Percentiles rank a stretch among this genome's conserved stretches.
phyloP scores from a whole-genome alignment of 2,113 vertebrate species.

The Zosterops hypoxanthus region DNA sequence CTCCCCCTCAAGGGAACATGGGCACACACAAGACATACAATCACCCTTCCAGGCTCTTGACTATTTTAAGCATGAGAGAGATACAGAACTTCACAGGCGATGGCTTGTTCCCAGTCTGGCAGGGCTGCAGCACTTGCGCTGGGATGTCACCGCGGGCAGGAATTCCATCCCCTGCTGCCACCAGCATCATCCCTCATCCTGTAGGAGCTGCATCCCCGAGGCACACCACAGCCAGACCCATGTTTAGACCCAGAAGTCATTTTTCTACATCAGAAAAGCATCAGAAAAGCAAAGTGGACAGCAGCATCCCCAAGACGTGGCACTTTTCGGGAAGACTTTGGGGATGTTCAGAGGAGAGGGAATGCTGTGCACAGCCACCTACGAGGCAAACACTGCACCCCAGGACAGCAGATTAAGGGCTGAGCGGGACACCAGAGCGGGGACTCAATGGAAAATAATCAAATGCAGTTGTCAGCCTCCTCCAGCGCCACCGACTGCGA shows the following conservation, averaged over 20 bases:
- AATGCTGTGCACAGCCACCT: background rate
- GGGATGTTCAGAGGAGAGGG: background rate
- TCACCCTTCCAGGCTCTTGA: background rate
- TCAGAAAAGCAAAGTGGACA: background rate
- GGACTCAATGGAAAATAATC: background rate
- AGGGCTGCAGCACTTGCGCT: background rate
- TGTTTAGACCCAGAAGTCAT: background rate
- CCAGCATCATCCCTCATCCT: background rate
- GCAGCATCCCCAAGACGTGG: rapidly evolving
- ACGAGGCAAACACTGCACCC: background rate
- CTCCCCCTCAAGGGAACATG: background rate
- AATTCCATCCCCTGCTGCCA: background rate
- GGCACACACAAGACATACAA: background rate
- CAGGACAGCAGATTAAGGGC: rapidly evolving
- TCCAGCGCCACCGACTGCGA: background rate
- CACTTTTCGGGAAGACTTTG: rapidly evolving
- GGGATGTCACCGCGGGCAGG: background rate
- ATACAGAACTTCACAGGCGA: background rate
- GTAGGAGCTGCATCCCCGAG: rapidly evolving
- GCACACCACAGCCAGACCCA: background rate
- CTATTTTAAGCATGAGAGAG: background rate
- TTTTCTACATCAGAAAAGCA: background rate
- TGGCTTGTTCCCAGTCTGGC: background rate
- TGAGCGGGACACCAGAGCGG: rapidly evolving
- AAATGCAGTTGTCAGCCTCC: background rate